Evolutionary conservation across 2,797 vertebrate genomes (phyloP), one percentile per base, ranked within the genome.

Genomic region (Enteromius argenteus): DNA sequence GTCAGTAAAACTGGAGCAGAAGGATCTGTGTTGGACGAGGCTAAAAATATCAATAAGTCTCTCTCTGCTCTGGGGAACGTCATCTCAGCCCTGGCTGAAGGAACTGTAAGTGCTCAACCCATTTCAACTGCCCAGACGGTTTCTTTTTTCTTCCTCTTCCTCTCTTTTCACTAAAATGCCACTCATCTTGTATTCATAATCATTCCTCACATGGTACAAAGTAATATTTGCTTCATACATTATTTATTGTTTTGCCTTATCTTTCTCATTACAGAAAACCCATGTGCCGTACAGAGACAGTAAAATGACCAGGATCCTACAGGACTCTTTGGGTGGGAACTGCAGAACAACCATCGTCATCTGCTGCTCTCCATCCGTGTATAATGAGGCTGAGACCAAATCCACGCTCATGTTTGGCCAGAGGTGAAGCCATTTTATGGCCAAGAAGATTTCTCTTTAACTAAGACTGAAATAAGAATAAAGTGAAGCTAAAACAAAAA

Each of bases 31-130:
- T 93, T 99, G 15, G 98, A 99, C 4, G 98, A 99, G 94, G 98
- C 98, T 83, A 98, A 98, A 95, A 99, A 98, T 91, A 98, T 99
- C 94, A 99, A 98, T 94, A 98, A 99, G 88, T 99, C 97, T 93
- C 92, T 98, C 84, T 98, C 97, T 62, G 97, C 98, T 79, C 94
- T 99, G 64, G 98, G 98, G 81, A 98, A 99, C 0, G 98, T 99
- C 90, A 99, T 99, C 85, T 96, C 97, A 0, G 97, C 98, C 68
- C 91, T 98, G 93, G 97, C 97, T 58, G 97, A 99, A 92, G 97
- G 97, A 93, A 98, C 96, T 51, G 98, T 99, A 89, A 96, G 96
- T 96, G n/a, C 32, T 85, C 30, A 67, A 21, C 53, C 46, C 17
- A 35, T 72, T 32, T 79, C 44, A 58, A 15, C 42, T 79, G 30